phyloP scores from a whole-genome alignment of 2,797 vertebrate genomes.

The Hoplostethus atlanticus region DNA sequence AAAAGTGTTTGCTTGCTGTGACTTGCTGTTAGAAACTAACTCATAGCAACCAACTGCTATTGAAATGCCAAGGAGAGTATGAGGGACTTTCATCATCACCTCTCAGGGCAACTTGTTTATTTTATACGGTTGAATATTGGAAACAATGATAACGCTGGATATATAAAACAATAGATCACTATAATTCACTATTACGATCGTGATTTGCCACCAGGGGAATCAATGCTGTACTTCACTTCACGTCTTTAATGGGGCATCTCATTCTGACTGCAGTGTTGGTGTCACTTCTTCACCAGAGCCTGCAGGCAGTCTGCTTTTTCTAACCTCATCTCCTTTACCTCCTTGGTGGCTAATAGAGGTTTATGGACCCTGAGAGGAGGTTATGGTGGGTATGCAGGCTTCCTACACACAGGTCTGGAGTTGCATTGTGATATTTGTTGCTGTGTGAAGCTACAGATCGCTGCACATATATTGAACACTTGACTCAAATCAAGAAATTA shows the following conservation, averaged over 20 bases:
- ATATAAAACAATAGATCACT: background rate
- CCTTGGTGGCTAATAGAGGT: constrained; percentile 55
- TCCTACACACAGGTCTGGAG: constrained; percentile 23
- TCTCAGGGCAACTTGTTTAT: constrained; percentile 9
- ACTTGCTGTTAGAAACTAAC: constrained; percentile 27
- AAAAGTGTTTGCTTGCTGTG: background rate
- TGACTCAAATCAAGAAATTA: background rate
- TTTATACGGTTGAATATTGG: constrained; percentile 14
- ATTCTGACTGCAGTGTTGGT: constrained; percentile 34
- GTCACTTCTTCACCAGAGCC: constrained; percentile 46
- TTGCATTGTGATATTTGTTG: constrained; percentile 6
- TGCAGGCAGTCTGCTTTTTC: constrained; percentile 39
- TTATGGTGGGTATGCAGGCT: constrained; percentile 22
- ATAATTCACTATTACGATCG: background rate
- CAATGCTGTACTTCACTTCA: constrained; percentile 41
- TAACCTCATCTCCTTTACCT: constrained; percentile 37
- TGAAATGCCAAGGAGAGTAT: constrained; percentile 34
- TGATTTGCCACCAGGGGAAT: constrained; percentile 12
- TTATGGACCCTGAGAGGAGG: constrained; percentile 49
- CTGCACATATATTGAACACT: background rate
- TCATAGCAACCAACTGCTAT: constrained; percentile 22
- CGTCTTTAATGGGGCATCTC: constrained; percentile 16
- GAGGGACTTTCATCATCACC: constrained; percentile 13
- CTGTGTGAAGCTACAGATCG: background rate
- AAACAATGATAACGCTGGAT: background rate